A percentile compares a stretch with the other conserved stretches of the same genome.
These are phyloP conservation scores for Bothrops jararaca DNA, from an alignment of 2,113 vertebrate species.

Conservation along the genomic window DNA sequence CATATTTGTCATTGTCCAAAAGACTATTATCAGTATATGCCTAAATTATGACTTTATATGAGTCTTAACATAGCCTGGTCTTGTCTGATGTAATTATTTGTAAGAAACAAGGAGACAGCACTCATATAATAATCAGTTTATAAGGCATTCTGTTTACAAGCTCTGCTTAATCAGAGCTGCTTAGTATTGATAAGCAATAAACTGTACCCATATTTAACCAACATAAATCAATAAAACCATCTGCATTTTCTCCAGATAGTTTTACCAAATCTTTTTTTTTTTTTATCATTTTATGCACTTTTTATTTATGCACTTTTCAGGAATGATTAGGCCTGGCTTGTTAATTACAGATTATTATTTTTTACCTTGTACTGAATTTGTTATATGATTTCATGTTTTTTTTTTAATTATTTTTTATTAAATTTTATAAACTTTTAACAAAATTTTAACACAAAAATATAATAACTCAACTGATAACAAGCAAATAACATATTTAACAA, in stretches of 20 bases:
- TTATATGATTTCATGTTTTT: too few species aligned
- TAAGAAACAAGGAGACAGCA: constrained; percentile 29
- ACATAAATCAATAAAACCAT: neutral
- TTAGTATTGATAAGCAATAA: neutral
- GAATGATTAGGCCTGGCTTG: too few species aligned
- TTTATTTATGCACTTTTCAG: too few species aligned
- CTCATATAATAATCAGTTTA: constrained; percentile 36
- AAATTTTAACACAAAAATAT: too few species aligned
- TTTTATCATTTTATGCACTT: too few species aligned
- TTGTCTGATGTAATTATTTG: constrained; percentile 66
- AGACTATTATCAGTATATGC: constrained; percentile 42
- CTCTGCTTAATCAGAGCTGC: constrained; percentile 27
- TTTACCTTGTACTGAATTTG: too few species aligned
- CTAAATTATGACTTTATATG: constrained; percentile 49
- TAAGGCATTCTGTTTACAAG: constrained; percentile 34
- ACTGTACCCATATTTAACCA: neutral
- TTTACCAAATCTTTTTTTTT: neutral
- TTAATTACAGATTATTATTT: too few species aligned
- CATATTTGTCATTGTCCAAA: constrained; percentile 24
- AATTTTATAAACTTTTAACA: too few species aligned
- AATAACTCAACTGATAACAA: too few species aligned
- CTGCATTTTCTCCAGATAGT: constrained; percentile 1
- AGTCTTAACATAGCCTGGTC: constrained; percentile 51
- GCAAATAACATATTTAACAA: too few species aligned
- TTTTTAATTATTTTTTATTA: too few species aligned